phyloP scores from a whole-genome alignment of 2,888 invertebrate genomes.

The Falcaria lacertinaria region DNA sequence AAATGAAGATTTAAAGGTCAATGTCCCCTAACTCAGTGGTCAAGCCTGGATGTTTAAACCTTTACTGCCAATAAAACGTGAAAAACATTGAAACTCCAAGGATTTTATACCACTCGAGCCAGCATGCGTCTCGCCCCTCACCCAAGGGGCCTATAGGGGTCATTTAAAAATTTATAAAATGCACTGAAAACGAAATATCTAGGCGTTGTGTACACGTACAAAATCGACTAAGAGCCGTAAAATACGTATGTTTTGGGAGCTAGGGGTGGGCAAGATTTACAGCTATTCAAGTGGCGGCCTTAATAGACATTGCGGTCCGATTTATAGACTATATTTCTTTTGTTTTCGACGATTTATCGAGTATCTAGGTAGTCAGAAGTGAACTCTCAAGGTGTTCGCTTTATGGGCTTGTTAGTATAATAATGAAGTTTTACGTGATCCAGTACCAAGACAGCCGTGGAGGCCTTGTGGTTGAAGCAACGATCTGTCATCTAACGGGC shows the following conservation, averaged over 20 bases:
- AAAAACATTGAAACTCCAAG: background rate
- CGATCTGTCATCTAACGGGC: no score
- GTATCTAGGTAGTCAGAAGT: constrained; percentile 30
- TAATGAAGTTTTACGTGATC: no score
- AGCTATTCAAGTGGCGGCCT: constrained; percentile 59
- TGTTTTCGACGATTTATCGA: constrained; percentile 65
- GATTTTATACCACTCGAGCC: background rate
- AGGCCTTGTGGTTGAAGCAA: no score
- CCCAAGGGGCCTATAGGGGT: constrained; percentile 52
- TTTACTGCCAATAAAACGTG: constrained; percentile 1
- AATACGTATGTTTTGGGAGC: constrained; percentile 42
- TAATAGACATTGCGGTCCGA: constrained; percentile 72
- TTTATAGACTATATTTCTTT: constrained; percentile 74
- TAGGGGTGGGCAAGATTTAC: constrained; percentile 64
- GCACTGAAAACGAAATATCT: constrained; percentile 39
- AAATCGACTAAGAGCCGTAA: constrained; percentile 46
- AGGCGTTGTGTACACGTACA: constrained; percentile 16
- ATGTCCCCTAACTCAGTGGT: background rate
- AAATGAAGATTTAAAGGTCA: background rate
- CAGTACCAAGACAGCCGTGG: no score
- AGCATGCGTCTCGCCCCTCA: constrained; percentile 19
- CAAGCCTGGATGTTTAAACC: background rate
- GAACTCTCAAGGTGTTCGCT: constrained; percentile 3
- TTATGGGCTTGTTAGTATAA: background rate
- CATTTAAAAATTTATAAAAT: constrained; percentile 69